Evolutionary conservation across 2,888 invertebrate species (phyloP).

Genomic region (Machimus atricapillus): DNA sequence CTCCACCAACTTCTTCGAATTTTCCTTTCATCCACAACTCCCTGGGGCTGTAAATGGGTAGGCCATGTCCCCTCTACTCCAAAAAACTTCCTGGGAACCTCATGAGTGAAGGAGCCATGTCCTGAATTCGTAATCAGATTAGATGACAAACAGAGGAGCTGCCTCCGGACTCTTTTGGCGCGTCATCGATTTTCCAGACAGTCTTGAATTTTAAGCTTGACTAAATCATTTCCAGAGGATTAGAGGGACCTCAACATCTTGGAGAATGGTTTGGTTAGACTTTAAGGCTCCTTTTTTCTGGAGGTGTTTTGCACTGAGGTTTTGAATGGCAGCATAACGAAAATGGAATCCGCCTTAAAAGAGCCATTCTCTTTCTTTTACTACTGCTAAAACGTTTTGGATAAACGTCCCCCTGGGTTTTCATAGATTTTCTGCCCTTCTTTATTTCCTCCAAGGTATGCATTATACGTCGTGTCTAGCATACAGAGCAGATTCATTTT

Average conservation of each 20-base stretch:
- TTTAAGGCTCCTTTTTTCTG: neutral
- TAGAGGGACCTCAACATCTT: neutral
- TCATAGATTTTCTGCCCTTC: neutral
- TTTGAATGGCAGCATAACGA: neutral
- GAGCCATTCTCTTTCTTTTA: neutral
- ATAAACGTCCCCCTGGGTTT: conserved; percentile 10
- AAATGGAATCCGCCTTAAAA: neutral
- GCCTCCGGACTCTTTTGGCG: neutral
- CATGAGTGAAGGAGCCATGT: neutral
- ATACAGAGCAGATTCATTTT: neutral
- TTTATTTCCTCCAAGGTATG: neutral
- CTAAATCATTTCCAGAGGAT: neutral
- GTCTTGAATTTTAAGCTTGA: neutral
- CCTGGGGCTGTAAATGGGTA: neutral
- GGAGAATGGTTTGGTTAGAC: neutral
- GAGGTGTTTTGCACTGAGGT: neutral
- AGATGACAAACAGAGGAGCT: neutral
- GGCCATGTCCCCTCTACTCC: neutral
- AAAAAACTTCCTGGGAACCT: neutral
- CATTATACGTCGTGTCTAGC: neutral
- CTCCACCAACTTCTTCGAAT: neutral
- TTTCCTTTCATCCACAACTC: neutral
- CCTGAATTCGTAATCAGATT: conserved; percentile 37
- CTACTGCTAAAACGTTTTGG: neutral
- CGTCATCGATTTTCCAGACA: conserved; percentile 21